These are phyloP conservation scores for Ascaphus truei DNA, from an alignment of 2,113 vertebrate genomes.

Conservation along the genomic window DNA sequence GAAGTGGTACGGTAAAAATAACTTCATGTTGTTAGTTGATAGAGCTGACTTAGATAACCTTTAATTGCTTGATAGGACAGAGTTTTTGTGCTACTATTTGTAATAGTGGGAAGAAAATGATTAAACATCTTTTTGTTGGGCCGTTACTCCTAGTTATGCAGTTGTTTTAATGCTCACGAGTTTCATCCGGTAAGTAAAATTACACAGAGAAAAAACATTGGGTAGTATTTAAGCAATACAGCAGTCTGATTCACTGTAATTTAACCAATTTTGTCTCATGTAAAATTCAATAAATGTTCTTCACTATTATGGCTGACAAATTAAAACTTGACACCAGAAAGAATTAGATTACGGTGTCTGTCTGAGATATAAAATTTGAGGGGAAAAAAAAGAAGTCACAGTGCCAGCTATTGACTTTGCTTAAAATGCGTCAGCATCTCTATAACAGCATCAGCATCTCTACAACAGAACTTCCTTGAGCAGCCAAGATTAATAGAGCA, in stretches of 20 bases:
- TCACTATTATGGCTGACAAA: too few relatives aligned
- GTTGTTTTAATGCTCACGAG: background rate
- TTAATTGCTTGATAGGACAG: constrained; percentile 26
- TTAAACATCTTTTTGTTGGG: background rate
- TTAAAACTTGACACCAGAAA: too few relatives aligned
- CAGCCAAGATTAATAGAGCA: background rate
- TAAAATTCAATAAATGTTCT: too few relatives aligned
- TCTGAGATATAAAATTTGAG: too few relatives aligned
- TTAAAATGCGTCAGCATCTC: constrained; percentile 27
- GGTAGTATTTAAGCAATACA: too few relatives aligned
- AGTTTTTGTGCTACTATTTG: constrained; percentile 11
- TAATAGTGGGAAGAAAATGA: constrained; percentile 4
- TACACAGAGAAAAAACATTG: background rate
- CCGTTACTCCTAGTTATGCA: background rate
- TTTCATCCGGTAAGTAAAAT: background rate
- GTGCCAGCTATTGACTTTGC: background rate
- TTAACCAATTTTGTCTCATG: too few relatives aligned
- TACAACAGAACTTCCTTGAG: too few relatives aligned
- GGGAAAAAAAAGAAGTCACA: too few relatives aligned
- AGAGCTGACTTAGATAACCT: constrained; percentile 42
- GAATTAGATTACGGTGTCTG: too few relatives aligned
- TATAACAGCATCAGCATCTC: too few relatives aligned
- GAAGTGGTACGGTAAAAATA: constrained; percentile 35
- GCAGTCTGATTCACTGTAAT: too few relatives aligned
- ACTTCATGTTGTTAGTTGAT: constrained; percentile 35